Evolutionary conservation across 2,797 vertebrate species (phyloP), one percentile per base, ranked within the genome.

Genomic region (Prionace glauca): DNA sequence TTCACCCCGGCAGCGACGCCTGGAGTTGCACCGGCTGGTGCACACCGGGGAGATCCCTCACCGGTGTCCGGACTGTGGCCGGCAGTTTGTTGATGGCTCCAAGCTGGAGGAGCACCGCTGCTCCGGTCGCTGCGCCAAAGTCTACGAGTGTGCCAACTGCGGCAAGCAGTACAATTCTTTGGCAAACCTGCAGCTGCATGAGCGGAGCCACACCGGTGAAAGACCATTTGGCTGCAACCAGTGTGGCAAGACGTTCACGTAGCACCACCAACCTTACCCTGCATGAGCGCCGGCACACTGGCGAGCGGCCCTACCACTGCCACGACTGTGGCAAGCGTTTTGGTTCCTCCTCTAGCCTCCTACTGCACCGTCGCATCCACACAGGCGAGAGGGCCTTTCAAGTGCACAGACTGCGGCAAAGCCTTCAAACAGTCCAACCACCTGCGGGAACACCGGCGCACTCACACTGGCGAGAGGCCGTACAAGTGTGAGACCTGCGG

Each of bases 351-450:
- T 98, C 98, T 0, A 98, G 98, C 36, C 97, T 98, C 0, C 97
- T 97, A 0, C 97, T 98, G 7, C 98, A 98, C 96, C 97, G 98
- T 95, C 97, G 98, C 0, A 98, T 98, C 79, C 98, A 99, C 98
- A 99, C 98, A 0, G 98, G 98, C 0, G 98, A 99, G 97, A 98
- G 98, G 98, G 0, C 98, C 98, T 0, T 98, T 98, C 96, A 97
- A 98, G 50, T 99, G 98, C 29, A 96, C 97, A 1, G 97, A 98
- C 62, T 98, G 98, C 0, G 98, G 98, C 77, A 98, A 98, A 96
- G 98, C 98, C 95, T 99, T 99, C 97, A 98, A 98, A 0, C 98
- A 99, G 95, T 98, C 98, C 96, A 98, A 98, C 0, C 98, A 98
- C 96, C 97, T 99, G 95, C 98, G 98, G 0, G 98, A 99, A 96